A percentile compares a stretch with the other conserved stretches of the same genome.
Evolutionary conservation across 1,140 invertebrate genomes (phyloP).

Genomic region (Linepithema humile): DNA sequence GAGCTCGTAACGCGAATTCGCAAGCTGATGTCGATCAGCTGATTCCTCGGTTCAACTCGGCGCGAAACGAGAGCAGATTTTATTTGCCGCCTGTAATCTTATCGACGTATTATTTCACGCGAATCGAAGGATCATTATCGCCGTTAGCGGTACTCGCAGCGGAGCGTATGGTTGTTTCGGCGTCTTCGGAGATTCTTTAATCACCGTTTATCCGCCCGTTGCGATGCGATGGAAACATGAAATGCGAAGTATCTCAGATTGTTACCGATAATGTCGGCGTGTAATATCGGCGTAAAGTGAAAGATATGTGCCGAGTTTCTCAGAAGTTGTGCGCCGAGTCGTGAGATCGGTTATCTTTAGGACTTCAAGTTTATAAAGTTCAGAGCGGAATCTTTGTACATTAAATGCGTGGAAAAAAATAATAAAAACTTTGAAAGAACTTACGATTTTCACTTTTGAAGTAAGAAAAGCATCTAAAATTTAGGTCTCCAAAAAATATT

Average conservation of each 20-base stretch:
- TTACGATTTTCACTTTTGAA: not conserved
- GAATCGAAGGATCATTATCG: constrained; percentile 20
- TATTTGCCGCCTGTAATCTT: not conserved
- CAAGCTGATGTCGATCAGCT: constrained; percentile 9
- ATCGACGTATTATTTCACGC: constrained; percentile 21
- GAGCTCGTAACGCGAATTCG: not conserved
- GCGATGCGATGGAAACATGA: not conserved
- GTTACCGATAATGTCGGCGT: constrained; percentile 9
- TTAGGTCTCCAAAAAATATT: no score
- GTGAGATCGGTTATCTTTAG: not conserved
- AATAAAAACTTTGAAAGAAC: not conserved
- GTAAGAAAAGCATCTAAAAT: no score
- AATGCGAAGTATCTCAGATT: not conserved
- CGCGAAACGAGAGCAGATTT: not conserved
- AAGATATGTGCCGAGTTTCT: constrained; percentile 13
- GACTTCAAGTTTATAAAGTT: not conserved
- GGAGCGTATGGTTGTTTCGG: not conserved
- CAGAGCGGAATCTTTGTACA: not conserved
- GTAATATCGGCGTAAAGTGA: constrained; percentile 4
- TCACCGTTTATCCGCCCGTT: not conserved
- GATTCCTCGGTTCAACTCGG: not conserved
- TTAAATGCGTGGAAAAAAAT: not conserved
- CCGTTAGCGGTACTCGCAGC: not conserved
- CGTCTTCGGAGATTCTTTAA: not conserved
- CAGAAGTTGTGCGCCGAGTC: not conserved